Percentiles rank a stretch among this genome's conserved stretches.
These are phyloP conservation scores for Siniperca obscura DNA, from an alignment of 2,797 vertebrate genomes.

Conservation along the genomic window DNA sequence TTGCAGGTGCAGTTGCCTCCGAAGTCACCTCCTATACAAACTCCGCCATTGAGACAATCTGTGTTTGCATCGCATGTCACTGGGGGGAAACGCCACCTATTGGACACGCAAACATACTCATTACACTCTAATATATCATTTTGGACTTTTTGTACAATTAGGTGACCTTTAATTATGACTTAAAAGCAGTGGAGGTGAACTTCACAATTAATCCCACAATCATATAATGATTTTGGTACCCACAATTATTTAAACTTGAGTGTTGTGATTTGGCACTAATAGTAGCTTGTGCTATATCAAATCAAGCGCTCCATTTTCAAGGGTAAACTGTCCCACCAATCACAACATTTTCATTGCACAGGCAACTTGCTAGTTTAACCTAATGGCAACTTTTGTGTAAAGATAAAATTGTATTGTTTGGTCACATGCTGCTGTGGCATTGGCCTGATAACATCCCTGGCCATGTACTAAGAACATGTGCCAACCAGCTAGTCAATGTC, in stretches of 20 bases:
- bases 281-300: background rate
- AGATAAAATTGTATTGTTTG: background rate
- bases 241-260: background rate
- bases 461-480: too few relatives aligned
- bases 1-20: conserved; percentile 94
- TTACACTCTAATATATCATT: background rate
- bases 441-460: too few relatives aligned
- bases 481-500: too few relatives aligned
- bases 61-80: conserved; percentile 86
- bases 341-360: background rate
- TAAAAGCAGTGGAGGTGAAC: background rate
- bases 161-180: background rate
- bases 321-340: too few relatives aligned
- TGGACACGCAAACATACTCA: conserved; percentile 34
- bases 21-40: conserved; percentile 83
- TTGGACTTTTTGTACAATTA: background rate
- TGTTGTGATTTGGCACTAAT: background rate
- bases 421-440: background rate
- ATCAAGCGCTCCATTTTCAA: background rate
- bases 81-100: conserved; percentile 89
- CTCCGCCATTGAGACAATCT: conserved; percentile 87
- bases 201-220: background rate
- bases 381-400: background rate
- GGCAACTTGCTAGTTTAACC: background rate
- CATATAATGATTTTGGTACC: background rate